phyloP scores from a whole-genome alignment of 1,140 invertebrate genomes.

The Aphis craccivora region DNA sequence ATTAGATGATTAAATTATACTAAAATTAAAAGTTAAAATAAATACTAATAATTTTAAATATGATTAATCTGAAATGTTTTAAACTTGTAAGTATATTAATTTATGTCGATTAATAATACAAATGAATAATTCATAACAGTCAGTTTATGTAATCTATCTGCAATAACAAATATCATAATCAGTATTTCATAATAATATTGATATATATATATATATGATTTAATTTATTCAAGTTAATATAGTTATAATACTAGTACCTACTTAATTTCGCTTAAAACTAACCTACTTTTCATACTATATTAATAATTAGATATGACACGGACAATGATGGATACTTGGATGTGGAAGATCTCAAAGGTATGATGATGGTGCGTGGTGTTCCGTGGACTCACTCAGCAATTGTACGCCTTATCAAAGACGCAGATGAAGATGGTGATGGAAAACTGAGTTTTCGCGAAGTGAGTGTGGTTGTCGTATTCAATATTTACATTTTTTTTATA shows the following conservation, averaged over 20 bases:
- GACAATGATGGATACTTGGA: slow-evolving; percentile 46
- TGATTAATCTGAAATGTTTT: neutral
- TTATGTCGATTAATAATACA: neutral
- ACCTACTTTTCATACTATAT: neutral
- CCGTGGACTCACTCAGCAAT: slow-evolving; percentile 50
- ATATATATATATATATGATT: too few species aligned
- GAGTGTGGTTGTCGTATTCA: neutral
- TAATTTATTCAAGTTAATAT: too few species aligned
- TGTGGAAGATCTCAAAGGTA: slow-evolving; percentile 27
- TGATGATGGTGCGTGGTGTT: slow-evolving; percentile 51
- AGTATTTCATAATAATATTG: neutral
- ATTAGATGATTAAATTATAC: too few species aligned
- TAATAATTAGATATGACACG: slow-evolving; percentile 39
- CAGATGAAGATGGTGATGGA: slow-evolving; percentile 51
- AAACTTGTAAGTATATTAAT: neutral
- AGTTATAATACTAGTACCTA: neutral
- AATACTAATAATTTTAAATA: neutral
- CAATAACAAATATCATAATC: too few species aligned
- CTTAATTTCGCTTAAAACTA: neutral
- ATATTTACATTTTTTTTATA: neutral
- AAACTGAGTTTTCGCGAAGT: slow-evolving; percentile 49
- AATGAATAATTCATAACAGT: neutral
- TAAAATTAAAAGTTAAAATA: too few species aligned
- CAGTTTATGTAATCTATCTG: neutral
- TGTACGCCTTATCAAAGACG: slow-evolving; percentile 32